Percentiles rank a stretch among this genome's conserved stretches.
Conservation (phyloP, 2,797 vertebrate genomes). For the Dicrostonyx torquatus region DNA sequence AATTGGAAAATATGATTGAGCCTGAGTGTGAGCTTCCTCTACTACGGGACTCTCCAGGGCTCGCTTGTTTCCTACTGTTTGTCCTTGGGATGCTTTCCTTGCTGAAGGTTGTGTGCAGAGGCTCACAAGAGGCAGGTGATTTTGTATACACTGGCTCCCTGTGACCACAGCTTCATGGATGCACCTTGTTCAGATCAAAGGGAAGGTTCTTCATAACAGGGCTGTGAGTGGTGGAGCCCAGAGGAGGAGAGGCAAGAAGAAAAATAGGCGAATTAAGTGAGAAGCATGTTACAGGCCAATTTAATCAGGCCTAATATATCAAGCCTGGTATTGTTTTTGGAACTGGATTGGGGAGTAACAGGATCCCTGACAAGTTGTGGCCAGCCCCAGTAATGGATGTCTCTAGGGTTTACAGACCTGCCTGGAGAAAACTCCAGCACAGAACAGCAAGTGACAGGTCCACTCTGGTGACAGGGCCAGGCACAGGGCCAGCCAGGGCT, state of each 20-base stretch:
- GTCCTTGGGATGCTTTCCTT: not conserved
- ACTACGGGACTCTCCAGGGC: not conserved
- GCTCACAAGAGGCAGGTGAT: slow-evolving; percentile 25
- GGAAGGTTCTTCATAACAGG: slow-evolving; percentile 14
- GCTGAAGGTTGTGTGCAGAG: not conserved
- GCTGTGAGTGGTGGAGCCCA: not conserved
- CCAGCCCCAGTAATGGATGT: slow-evolving; percentile 59
- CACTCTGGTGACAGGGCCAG: not conserved
- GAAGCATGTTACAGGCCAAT: slow-evolving; percentile 77
- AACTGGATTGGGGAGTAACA: slow-evolving; percentile 69
- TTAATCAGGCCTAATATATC: slow-evolving; percentile 68
- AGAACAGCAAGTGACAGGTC: not conserved
- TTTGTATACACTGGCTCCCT: not conserved
- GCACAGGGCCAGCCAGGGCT: not conserved
- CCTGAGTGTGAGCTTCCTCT: rapidly evolving
- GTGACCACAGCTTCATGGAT: not conserved
- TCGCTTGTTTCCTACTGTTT: not conserved
- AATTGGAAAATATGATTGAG: slow-evolving; percentile 65
- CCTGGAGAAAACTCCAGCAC: not conserved
- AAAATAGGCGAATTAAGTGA: slow-evolving; percentile 72
- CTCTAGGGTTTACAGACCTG: slow-evolving; percentile 47
- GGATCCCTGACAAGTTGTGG: slow-evolving; percentile 65
- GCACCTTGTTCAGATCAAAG: slow-evolving; percentile 26
- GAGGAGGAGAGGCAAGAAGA: slow-evolving; percentile 34
- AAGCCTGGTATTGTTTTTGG: slow-evolving; percentile 79